phyloP scores from a whole-genome alignment of 1,140 invertebrate species.

The Ptiloglossa arizonensis region DNA sequence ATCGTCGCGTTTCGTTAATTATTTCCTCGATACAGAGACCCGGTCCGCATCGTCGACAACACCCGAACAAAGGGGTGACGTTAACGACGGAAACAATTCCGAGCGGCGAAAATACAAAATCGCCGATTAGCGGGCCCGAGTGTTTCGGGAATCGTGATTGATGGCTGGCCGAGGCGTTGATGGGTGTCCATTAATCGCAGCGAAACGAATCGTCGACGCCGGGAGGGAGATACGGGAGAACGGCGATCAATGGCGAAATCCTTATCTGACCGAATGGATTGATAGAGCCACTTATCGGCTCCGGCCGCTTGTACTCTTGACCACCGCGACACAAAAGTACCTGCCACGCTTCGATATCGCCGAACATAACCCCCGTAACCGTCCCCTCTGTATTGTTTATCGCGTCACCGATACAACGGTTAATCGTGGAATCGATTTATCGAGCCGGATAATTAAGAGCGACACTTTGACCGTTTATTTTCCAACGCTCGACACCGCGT shows the following conservation, averaged over 20 bases:
- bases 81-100: slow-evolving; percentile 60
- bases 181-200: slow-evolving; percentile 79
- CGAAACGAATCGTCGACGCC: slow-evolving; percentile 65
- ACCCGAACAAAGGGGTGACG: background rate
- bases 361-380: slow-evolving; percentile 32
- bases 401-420: slow-evolving; percentile 1
- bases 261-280: slow-evolving; percentile 76
- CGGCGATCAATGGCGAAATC: slow-evolving; percentile 73
- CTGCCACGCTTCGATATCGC: slow-evolving; percentile 53
- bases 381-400: slow-evolving; percentile 49
- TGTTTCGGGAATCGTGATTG: slow-evolving; percentile 75
- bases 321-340: slow-evolving; percentile 60
- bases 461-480: background rate
- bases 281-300: slow-evolving; percentile 78
- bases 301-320: slow-evolving; percentile 64
- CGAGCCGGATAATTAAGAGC: background rate
- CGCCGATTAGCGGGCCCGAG: slow-evolving; percentile 60
- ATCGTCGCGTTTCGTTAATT: background rate
- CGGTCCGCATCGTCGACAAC: background rate
- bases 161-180: slow-evolving; percentile 74
- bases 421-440: background rate
- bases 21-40: background rate
- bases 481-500: background rate
- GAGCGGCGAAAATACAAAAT: slow-evolving; percentile 59
- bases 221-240: slow-evolving; percentile 67